These are phyloP conservation scores for Ophion ventricosus DNA, from an alignment of 2,888 invertebrate genomes.

Conservation along the genomic window DNA sequence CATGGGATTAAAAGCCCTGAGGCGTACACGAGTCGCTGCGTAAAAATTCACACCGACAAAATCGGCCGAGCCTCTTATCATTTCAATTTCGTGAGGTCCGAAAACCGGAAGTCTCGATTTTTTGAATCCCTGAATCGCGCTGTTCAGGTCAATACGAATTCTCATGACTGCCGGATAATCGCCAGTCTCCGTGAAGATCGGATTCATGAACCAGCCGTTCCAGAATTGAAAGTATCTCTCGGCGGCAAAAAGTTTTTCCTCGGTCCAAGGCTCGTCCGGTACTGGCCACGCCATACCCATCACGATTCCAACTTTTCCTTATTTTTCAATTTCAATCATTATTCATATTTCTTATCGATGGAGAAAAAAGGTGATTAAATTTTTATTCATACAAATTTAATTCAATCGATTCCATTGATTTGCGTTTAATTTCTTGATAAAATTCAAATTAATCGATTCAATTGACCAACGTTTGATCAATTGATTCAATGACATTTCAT, in stretches of 20 bases:
- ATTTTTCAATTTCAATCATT: constrained; percentile 33
- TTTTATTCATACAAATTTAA: neutral
- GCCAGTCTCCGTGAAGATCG: constrained; percentile 86
- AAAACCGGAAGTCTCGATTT: constrained; percentile 86
- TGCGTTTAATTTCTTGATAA: neutral
- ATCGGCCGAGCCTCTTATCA: constrained; percentile 69
- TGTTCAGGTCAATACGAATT: constrained; percentile 85
- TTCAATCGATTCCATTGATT: neutral
- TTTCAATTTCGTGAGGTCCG: constrained; percentile 65
- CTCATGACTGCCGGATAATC: constrained; percentile 89
- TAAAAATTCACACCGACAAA: constrained; percentile 74
- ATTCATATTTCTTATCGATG: neutral
- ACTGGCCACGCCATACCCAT: constrained; percentile 85
- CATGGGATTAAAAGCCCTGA: neutral
- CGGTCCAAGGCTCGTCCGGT: constrained; percentile 79
- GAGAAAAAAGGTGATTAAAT: neutral
- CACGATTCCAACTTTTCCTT: constrained; percentile 86
- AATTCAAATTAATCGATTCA: neutral
- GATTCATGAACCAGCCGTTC: constrained; percentile 88
- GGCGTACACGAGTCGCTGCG: constrained; percentile 44
- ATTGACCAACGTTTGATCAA: neutral
- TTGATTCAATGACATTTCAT: too few species aligned
- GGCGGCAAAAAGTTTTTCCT: constrained; percentile 85
- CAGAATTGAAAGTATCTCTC: constrained; percentile 85
- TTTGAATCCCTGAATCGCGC: constrained; percentile 85